These are phyloP conservation scores for Myripristis murdjan DNA, from an alignment of 2,797 vertebrate genomes.

Conservation along the genomic window DNA sequence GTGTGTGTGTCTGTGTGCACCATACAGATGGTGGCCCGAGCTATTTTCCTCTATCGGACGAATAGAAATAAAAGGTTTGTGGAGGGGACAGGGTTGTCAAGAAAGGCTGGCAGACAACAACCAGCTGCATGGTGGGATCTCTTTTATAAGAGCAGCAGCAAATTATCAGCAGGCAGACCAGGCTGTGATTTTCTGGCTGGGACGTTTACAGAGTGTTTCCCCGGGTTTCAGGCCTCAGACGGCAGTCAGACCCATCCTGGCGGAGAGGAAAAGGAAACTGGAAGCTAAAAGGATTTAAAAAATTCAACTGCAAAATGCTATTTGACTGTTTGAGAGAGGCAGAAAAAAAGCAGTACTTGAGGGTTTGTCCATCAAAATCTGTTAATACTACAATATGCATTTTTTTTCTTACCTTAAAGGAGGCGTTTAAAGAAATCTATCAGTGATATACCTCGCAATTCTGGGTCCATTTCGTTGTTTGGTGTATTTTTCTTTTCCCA, in stretches of 20 bases:
- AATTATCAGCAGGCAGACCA: slow-evolving; percentile 38
- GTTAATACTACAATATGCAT: too few species aligned
- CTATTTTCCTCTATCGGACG: neutral
- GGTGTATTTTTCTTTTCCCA: too few species aligned
- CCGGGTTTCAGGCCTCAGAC: slow-evolving; percentile 50
- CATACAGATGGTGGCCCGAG: too few species aligned
- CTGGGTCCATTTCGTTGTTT: too few species aligned
- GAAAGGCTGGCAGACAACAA: slow-evolving; percentile 3
- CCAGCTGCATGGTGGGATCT: neutral
- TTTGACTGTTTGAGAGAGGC: neutral
- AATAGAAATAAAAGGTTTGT: too few species aligned
- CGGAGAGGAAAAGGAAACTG: slow-evolving; percentile 34
- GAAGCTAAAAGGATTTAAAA: neutral
- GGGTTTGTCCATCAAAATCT: neutral
- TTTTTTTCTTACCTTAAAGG: too few species aligned
- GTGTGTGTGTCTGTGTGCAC: slow-evolving; percentile 3
- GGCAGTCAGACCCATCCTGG: slow-evolving; percentile 25
- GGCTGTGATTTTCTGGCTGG: slow-evolving; percentile 53
- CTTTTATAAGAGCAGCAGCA: slow-evolving; percentile 39
- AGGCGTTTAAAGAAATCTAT: neutral
- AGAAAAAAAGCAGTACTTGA: neutral
- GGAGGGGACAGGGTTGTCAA: neutral
- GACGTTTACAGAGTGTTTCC: slow-evolving; percentile 45
- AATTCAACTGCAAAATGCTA: neutral
- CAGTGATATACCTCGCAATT: too few species aligned